Evolutionary conservation across 53 echinoderm and acorn worm genomes (phyloP).

Genomic region (Temnopleurus reevesii): DNA sequence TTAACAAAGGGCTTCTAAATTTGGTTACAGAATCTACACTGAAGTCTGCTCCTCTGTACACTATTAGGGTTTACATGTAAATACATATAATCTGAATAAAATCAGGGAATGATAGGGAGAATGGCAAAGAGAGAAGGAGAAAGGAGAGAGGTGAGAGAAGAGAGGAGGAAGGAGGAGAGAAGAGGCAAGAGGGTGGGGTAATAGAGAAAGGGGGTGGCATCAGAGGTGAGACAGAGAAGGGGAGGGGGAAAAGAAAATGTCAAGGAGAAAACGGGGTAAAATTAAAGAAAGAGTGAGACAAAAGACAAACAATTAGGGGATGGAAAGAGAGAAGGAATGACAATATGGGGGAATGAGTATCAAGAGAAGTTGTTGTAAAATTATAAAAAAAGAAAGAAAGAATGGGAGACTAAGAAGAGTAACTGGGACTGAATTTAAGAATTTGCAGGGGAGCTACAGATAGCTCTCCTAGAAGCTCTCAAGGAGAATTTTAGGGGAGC

Average conservation of each 20-base stretch:
- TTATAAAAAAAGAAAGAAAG: no score
- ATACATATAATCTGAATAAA: background rate
- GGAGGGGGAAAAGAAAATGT: background rate
- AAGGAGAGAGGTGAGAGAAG: background rate
- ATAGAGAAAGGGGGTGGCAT: background rate
- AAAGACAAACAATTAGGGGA: background rate
- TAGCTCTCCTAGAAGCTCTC: no score
- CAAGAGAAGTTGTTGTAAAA: no score
- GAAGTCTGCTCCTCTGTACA: background rate
- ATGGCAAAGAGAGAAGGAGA: background rate
- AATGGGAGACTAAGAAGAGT: no score
- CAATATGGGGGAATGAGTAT: no score
- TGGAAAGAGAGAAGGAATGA: no score
- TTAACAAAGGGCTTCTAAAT: slow-evolving; percentile 2
- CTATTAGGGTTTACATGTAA: no score
- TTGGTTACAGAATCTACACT: background rate
- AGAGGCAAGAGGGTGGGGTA: background rate
- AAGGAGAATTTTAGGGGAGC: no score
- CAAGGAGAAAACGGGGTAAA: background rate
- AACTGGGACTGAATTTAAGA: no score
- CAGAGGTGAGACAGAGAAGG: background rate
- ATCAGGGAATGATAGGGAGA: background rate
- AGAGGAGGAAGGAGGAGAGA: background rate
- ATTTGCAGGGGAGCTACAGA: no score
- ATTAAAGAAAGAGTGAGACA: background rate